phyloP scores from a whole-genome alignment of 1,140 invertebrate genomes.

The Mya arenaria region DNA sequence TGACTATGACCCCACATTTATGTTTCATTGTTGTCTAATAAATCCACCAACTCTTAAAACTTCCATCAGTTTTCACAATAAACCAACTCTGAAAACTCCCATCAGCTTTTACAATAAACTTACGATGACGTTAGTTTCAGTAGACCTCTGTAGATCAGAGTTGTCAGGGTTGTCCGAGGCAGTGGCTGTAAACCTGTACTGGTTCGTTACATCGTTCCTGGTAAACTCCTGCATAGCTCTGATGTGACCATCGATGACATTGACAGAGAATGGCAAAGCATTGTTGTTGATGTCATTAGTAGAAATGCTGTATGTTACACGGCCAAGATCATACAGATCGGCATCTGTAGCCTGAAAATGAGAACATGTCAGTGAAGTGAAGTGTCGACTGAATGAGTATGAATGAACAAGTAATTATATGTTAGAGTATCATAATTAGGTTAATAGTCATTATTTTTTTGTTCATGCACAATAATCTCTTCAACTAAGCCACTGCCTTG shows the following conservation, averaged over 20 bases:
- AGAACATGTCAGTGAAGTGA: too few species aligned
- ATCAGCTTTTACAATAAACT: background rate
- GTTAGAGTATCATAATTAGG: too few species aligned
- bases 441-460: too few species aligned
- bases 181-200: constrained; percentile 46
- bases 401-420: too few species aligned
- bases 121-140: constrained; percentile 15
- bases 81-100: too few species aligned
- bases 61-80: too few species aligned
- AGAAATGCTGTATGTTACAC: constrained; percentile 45
- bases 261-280: constrained; percentile 51
- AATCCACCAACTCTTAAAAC: too few species aligned
- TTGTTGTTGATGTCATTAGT: background rate
- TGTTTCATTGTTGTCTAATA: too few species aligned
- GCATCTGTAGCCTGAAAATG: constrained; percentile 66
- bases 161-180: constrained; percentile 51
- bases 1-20: too few species aligned
- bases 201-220: background rate
- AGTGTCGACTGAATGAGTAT: too few species aligned
- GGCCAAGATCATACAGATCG: constrained; percentile 59
- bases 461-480: too few species aligned
- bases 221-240: constrained; percentile 57
- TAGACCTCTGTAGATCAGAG: background rate
- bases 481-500: too few species aligned
- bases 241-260: constrained; percentile 40